A percentile compares a stretch with the other conserved stretches of the same genome.
Conservation (phyloP, 2,113 vertebrate genomes). For the Rutilus rutilus region DNA sequence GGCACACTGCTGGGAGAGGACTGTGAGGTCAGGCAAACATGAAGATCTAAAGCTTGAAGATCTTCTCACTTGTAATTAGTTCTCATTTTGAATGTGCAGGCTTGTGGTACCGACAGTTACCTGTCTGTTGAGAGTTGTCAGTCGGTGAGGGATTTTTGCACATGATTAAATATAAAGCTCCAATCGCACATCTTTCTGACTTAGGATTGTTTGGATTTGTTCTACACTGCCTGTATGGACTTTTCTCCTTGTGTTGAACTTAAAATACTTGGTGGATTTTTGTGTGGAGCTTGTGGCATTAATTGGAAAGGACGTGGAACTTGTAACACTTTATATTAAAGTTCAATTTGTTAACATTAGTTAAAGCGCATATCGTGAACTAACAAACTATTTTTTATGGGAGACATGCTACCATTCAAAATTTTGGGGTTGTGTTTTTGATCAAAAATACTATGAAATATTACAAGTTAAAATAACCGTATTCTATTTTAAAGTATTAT, state of each 20-base stretch:
- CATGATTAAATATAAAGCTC: constrained; percentile 58
- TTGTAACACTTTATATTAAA: constrained; percentile 2
- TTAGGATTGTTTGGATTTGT: constrained; percentile 41
- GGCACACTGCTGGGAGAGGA: neutral
- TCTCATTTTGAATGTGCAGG: constrained; percentile 4
- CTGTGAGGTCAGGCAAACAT: neutral
- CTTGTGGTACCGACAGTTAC: constrained; percentile 2
- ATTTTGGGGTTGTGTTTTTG: neutral
- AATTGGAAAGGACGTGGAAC: constrained; percentile 35
- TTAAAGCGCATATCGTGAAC: neutral
- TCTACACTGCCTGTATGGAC: constrained; percentile 59
- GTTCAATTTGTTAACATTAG: neutral
- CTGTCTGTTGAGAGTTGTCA: constrained; percentile 3
- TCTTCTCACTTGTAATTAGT: constrained; percentile 31
- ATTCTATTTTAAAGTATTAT: neutral
- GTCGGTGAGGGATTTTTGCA: constrained; percentile 39
- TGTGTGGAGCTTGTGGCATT: constrained; percentile 55
- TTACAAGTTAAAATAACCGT: neutral
- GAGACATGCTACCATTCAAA: neutral
- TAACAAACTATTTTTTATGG: neutral
- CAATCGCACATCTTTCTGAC: constrained; percentile 57
- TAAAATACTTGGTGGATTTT: constrained; percentile 30
- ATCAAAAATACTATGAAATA: neutral
- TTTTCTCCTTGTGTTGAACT: constrained; percentile 48
- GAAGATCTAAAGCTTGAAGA: constrained; percentile 2